Conservation (phyloP, 2,113 vertebrate genomes). For the Cranoglanis bouderius region DNA sequence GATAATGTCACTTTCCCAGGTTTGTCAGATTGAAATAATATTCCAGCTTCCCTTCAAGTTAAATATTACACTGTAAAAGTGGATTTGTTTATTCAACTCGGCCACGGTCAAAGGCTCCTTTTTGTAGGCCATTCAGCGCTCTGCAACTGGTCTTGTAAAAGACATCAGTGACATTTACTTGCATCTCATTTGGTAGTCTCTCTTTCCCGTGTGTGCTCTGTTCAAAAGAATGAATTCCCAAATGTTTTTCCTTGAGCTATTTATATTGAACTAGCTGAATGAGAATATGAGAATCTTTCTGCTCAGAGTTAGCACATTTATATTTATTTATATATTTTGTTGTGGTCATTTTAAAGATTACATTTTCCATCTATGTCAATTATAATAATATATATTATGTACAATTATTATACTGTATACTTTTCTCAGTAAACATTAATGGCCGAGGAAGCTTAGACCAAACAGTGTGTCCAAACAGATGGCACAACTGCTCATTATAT, state of each 20-base stretch:
- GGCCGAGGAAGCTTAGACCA: not conserved
- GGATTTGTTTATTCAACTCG: constrained; percentile 34
- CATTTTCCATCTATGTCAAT: not conserved
- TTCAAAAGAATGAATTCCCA: constrained; percentile 23
- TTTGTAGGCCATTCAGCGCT: constrained; percentile 4
- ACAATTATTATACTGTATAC: not conserved
- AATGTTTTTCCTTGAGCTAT: constrained; percentile 15
- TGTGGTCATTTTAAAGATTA: not conserved
- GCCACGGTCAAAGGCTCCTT: constrained; percentile 10
- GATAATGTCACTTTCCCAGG: not conserved
- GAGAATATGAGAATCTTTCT: not conserved
- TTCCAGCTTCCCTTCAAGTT: not conserved
- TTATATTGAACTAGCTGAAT: not conserved
- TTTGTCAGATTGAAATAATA: not conserved
- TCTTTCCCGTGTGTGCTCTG: not conserved
- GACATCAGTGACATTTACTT: constrained; percentile 36
- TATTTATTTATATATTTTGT: not conserved
- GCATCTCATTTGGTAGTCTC: not conserved
- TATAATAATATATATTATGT: not conserved
- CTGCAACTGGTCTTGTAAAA: constrained; percentile 23
- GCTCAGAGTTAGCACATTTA: not conserved
- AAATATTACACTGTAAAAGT: constrained; percentile 10
- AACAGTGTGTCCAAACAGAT: not conserved
- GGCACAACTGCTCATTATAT: not conserved
- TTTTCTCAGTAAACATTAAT: not conserved